Conservation (phyloP, 2,113 vertebrate genomes). For the Cyphomyrus discorhynchus region DNA sequence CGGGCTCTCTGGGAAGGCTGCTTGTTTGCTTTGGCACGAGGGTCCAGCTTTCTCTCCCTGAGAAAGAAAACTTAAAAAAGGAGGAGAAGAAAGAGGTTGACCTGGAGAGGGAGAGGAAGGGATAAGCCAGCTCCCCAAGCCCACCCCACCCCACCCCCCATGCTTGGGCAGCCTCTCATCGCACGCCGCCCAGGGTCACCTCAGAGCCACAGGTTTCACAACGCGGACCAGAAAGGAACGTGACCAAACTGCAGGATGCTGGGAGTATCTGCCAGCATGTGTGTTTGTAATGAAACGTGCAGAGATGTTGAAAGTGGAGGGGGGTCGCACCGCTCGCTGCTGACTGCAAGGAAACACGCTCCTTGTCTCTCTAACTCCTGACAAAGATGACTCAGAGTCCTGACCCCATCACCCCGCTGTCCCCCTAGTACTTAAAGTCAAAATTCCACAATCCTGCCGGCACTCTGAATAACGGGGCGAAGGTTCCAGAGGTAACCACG, state of each 20-base stretch:
- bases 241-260: neutral
- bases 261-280: neutral
- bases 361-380: neutral
- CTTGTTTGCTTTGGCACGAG: slow-evolving; percentile 48
- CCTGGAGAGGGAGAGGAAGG: slow-evolving; percentile 65
- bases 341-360: neutral
- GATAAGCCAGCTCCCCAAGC: slow-evolving; percentile 40
- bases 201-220: neutral
- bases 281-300: neutral
- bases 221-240: neutral
- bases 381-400: slow-evolving; percentile 6
- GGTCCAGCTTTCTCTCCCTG: slow-evolving; percentile 35
- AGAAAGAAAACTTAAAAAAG: slow-evolving; percentile 48
- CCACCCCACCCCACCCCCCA: slow-evolving; percentile 29
- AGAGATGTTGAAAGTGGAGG: neutral
- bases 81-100: slow-evolving; percentile 52
- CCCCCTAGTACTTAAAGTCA: neutral
- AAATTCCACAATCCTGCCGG: neutral
- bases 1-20: slow-evolving; percentile 50
- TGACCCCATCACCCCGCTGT: neutral
- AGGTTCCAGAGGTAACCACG: neutral
- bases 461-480: neutral
- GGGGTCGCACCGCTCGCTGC: neutral
- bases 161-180: slow-evolving; percentile 12
- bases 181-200: slow-evolving; percentile 14